Conservation (phyloP, 2,797 vertebrate genomes). For the Columba guinea region DNA sequence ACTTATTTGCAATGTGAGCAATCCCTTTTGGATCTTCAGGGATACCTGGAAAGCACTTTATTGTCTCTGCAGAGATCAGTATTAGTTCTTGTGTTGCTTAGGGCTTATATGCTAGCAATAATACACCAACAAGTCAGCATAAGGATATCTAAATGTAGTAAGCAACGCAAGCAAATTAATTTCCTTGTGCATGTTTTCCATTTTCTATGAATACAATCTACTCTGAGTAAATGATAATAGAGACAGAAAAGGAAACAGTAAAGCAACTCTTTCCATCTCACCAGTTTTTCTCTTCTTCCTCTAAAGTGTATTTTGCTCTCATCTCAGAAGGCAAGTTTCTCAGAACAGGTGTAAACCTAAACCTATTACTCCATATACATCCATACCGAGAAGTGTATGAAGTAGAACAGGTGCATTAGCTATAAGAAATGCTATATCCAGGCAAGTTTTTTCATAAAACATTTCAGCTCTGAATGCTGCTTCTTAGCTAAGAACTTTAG, state of each 20-base stretch:
- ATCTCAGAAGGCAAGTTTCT: not conserved
- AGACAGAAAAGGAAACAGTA: not conserved
- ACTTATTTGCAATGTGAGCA: not conserved
- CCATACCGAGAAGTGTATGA: not conserved
- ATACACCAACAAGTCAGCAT: not conserved
- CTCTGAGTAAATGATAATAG: not conserved
- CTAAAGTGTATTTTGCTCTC: not conserved
- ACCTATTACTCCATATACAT: not conserved
- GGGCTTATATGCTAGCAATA: not conserved
- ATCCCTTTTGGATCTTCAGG: not conserved
- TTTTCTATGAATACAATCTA: not conserved
- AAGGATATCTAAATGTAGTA: not conserved
- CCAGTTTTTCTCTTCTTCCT: not conserved
- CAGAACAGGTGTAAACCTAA: not conserved
- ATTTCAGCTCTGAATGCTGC: not conserved
- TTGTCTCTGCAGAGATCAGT: not conserved
- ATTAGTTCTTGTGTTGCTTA: not conserved
- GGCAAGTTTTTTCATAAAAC: not conserved
- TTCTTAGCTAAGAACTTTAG: not conserved
- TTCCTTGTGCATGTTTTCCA: not conserved
- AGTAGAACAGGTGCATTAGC: constrained; percentile 4
- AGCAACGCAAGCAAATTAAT: not conserved
- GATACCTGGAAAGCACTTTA: not conserved
- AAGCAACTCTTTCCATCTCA: not conserved
- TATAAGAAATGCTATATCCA: not conserved